Evolutionary conservation across 2,797 vertebrate genomes (phyloP).

Genomic region (Notamacropus eugenii): DNA sequence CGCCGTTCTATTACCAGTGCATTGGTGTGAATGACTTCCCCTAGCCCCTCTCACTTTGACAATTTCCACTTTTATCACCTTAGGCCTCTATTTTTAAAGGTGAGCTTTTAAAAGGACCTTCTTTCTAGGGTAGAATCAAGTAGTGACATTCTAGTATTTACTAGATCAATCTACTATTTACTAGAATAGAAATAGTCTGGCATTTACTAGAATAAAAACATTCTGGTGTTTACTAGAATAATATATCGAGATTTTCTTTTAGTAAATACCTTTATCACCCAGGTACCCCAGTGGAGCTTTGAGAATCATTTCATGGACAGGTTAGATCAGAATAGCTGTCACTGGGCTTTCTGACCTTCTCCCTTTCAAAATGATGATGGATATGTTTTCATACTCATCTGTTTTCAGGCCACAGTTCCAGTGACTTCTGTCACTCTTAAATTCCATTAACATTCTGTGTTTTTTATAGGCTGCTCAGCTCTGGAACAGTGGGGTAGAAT

Average conservation of each 20-base stretch:
- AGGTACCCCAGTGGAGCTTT: slow-evolving; percentile 6
- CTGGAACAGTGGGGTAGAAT: background rate
- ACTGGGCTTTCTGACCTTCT: background rate
- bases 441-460: background rate
- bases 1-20: background rate
- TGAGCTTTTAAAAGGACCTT: background rate
- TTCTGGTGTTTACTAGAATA: background rate
- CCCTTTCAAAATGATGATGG: background rate
- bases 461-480: slow-evolving; percentile 3
- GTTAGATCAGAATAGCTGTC: slow-evolving; percentile 18
- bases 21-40: background rate
- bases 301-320: background rate
- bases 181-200: background rate
- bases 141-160: background rate
- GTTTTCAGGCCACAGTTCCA: background rate
- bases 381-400: background rate
- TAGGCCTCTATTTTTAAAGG: background rate
- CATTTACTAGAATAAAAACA: background rate
- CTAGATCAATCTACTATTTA: background rate
- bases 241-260: background rate
- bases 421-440: background rate
- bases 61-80: background rate
- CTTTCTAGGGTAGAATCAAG: background rate
- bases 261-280: background rate
- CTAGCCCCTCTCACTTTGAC: background rate